Conservation (phyloP, 2,888 invertebrate genomes). For the Nomada fabriciana region DNA sequence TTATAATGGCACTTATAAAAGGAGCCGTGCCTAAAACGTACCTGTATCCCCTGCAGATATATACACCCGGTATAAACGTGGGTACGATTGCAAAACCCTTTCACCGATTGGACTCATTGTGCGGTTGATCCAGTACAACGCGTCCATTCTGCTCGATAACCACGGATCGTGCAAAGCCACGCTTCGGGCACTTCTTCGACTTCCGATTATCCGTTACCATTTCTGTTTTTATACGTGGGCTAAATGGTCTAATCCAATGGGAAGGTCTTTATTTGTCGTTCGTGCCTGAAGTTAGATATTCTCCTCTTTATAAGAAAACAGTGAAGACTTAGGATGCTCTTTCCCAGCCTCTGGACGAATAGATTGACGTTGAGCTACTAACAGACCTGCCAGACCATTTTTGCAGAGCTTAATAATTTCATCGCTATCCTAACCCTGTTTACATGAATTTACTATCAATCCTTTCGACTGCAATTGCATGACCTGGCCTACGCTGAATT, state of each 20-base stretch:
- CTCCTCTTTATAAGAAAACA: neutral
- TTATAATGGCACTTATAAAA: constrained; percentile 61
- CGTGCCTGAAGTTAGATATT: neutral
- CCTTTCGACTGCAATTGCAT: no score
- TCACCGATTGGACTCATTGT: constrained; percentile 60
- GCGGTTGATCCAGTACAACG: constrained; percentile 59
- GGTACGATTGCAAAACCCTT: constrained; percentile 65
- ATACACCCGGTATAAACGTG: constrained; percentile 48
- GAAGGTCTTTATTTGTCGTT: constrained; percentile 17
- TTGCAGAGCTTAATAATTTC: neutral
- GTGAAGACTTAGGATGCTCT: neutral
- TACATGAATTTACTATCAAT: no score
- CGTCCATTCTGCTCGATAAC: constrained; percentile 60
- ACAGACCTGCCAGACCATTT: no score
- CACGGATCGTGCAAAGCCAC: constrained; percentile 65
- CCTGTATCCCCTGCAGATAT: constrained; percentile 60
- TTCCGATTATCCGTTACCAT: constrained; percentile 53
- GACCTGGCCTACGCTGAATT: no score
- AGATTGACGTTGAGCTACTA: neutral
- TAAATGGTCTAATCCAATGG: constrained; percentile 6
- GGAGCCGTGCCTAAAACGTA: constrained; percentile 49
- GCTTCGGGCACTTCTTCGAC: constrained; percentile 59
- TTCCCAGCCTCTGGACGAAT: neutral
- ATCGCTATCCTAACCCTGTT: no score
- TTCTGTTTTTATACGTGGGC: neutral